Evolutionary conservation across 2,888 invertebrate species (phyloP).

Genomic region (Tachina fera): DNA sequence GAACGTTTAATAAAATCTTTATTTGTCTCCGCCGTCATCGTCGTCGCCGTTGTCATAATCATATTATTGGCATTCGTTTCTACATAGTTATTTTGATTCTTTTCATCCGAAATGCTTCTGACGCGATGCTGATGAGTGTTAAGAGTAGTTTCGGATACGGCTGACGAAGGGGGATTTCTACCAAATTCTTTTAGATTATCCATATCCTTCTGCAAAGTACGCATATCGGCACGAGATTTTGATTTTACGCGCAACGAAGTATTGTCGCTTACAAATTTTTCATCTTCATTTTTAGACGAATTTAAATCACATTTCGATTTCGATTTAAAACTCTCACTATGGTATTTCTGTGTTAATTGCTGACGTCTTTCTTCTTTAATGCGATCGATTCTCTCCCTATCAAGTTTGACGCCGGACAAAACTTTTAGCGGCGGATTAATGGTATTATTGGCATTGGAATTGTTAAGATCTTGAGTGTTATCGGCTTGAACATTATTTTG

Average conservation of each 20-base stretch:
- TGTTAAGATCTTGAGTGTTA: conserved; percentile 74
- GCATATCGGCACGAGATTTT: conserved; percentile 82
- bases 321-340: conserved; percentile 90
- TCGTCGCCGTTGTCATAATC: too few relatives aligned
- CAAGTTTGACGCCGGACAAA: conserved; percentile 85
- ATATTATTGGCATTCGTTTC: conserved; percentile 54
- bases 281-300: conserved; percentile 77
- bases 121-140: conserved; percentile 77
- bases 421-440: conserved; percentile 76
- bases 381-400: conserved; percentile 93
- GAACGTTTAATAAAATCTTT: conserved; percentile 61
- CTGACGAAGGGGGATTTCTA: conserved; percentile 71
- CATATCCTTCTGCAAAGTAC: conserved; percentile 80
- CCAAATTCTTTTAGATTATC: conserved; percentile 80
- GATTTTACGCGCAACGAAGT: conserved; percentile 82
- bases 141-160: conserved; percentile 78
- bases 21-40: neutral
- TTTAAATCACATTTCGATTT: conserved; percentile 83
- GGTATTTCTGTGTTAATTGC: conserved; percentile 92
- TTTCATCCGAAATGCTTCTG: conserved; percentile 82
- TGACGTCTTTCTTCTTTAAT: conserved; percentile 95
- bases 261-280: conserved; percentile 78
- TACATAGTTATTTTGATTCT: conserved; percentile 82
- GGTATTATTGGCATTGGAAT: conserved; percentile 71
- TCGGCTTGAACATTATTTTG: conserved; percentile 82